Percentiles rank a stretch among this genome's conserved stretches.
phyloP scores from a whole-genome alignment of 2,888 invertebrate genomes.

The Harpagoxenus sublaevis region DNA sequence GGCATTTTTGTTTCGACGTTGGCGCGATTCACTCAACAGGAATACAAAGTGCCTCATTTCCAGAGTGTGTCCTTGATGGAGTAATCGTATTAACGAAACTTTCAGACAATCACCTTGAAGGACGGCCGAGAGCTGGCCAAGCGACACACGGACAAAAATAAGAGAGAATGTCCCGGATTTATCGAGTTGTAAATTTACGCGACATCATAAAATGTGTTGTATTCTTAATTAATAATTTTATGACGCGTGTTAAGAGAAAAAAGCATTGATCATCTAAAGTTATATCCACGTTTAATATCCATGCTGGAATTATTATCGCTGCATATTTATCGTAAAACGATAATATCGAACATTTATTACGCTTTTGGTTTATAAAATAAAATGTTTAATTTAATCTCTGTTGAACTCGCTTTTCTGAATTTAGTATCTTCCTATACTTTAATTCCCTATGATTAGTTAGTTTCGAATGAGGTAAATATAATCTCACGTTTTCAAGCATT shows the following conservation, averaged over 20 bases:
- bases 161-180: background rate
- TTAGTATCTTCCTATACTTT: background rate
- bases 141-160: background rate
- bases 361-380: background rate
- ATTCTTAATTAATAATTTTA: background rate
- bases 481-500: background rate
- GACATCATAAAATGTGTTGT: background rate
- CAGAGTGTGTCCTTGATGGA: conserved; percentile 67
- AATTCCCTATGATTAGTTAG: background rate
- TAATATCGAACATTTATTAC: background rate
- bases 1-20: conserved; percentile 22
- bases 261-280: background rate
- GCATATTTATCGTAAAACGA: background rate
- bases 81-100: conserved; percentile 68
- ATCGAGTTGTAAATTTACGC: background rate
- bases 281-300: background rate
- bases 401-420: background rate
- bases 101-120: conserved; percentile 62
- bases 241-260: background rate
- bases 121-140: background rate
- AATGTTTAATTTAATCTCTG: background rate
- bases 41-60: conserved; percentile 75
- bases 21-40: conserved; percentile 28
- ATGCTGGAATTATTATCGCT: background rate
- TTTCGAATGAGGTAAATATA: background rate